These are phyloP conservation scores for Puntigrus tetrazona DNA, from an alignment of 2,113 vertebrate genomes.

Conservation along the genomic window DNA sequence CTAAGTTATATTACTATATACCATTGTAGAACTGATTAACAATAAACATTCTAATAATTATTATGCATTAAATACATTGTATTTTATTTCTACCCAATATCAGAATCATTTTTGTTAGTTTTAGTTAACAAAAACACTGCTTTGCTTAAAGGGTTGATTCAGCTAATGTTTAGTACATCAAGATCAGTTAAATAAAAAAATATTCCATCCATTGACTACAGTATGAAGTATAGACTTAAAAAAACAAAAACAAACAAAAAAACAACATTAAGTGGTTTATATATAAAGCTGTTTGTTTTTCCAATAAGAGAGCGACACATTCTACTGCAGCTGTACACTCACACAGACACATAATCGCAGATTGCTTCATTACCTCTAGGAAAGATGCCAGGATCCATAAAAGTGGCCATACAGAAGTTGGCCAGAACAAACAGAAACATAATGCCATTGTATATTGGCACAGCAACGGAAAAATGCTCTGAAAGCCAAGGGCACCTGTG, in stretches of 20 bases:
- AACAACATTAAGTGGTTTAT: no score
- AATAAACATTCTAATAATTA: not conserved
- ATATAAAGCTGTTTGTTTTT: not conserved
- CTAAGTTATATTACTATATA: not conserved
- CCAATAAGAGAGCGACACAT: not conserved
- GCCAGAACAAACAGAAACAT: constrained; percentile 96
- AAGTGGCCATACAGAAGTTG: constrained; percentile 99
- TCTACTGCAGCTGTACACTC: not conserved
- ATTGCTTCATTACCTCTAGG: constrained; percentile 82
- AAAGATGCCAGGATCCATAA: constrained; percentile 98
- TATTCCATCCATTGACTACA: not conserved
- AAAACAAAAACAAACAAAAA: no score
- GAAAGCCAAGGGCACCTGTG: constrained; percentile 92
- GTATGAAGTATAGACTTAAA: no score
- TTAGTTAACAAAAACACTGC: not conserved
- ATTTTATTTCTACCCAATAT: not conserved
- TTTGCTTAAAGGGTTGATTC: not conserved
- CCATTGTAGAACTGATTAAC: not conserved
- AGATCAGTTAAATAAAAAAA: not conserved
- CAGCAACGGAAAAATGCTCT: constrained; percentile 83
- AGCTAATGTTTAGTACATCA: not conserved
- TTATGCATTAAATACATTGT: not conserved
- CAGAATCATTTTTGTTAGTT: not conserved
- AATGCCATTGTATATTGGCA: constrained; percentile 92
- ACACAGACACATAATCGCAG: not conserved